Evolutionary conservation across 2,888 invertebrate species (phyloP).

Genomic region (Tipula unca): DNA sequence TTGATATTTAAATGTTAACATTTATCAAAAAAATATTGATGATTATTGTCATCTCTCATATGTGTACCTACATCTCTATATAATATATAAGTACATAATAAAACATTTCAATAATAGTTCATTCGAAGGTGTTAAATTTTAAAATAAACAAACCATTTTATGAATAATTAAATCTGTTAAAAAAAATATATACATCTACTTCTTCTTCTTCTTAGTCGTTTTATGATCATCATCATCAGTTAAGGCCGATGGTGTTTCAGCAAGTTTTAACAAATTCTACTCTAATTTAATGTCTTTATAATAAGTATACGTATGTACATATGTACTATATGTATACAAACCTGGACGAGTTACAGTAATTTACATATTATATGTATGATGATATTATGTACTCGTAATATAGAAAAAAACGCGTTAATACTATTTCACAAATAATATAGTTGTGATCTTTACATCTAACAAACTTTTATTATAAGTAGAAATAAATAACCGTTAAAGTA

Average conservation of each 20-base stretch:
- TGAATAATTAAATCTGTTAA: slow-evolving; percentile 18
- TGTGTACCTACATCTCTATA: background rate
- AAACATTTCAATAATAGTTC: background rate
- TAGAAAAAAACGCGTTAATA: background rate
- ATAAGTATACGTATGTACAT: too few relatives aligned
- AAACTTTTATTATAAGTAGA: background rate
- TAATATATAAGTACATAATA: background rate
- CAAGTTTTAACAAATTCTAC: background rate
- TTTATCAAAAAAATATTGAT: background rate
- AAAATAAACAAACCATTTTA: slow-evolving; percentile 15
- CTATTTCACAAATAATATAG: too few relatives aligned
- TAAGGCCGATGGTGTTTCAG: background rate
- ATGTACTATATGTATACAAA: background rate
- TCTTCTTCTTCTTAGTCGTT: background rate
- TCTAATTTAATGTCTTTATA: background rate
- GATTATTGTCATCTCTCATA: background rate
- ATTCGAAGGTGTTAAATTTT: slow-evolving; percentile 9
- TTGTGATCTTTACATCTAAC: background rate
- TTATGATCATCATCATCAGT: background rate
- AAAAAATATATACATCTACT: background rate
- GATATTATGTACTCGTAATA: background rate
- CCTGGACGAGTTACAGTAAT: background rate
- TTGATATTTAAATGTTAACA: slow-evolving; percentile 14
- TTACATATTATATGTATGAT: background rate
- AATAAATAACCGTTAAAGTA: background rate